These are phyloP conservation scores for Erebia ligea DNA, from an alignment of 2,888 invertebrate species.

Conservation along the genomic window DNA sequence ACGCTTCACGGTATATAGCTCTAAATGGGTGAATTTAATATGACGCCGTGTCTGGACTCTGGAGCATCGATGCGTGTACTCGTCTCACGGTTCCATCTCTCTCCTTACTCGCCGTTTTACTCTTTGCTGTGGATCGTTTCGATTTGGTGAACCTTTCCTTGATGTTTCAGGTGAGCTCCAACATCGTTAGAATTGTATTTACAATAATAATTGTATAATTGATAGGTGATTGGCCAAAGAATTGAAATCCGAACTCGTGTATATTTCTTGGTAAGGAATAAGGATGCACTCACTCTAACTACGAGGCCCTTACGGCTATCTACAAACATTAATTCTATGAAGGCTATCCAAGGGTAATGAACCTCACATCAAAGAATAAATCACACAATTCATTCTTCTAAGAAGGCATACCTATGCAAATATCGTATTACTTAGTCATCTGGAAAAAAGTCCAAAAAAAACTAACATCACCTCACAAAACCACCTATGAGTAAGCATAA, in stretches of 20 bases:
- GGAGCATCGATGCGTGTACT: conserved; percentile 35
- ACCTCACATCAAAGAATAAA: conserved; percentile 37
- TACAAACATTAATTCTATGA: conserved; percentile 41
- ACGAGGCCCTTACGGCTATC: background rate
- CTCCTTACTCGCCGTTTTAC: background rate
- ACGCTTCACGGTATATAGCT: conserved; percentile 23
- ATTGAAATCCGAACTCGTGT: background rate
- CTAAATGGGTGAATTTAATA: conserved; percentile 20
- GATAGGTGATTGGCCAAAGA: background rate
- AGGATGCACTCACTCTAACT: background rate
- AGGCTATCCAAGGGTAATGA: conserved; percentile 47
- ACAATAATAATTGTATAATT: background rate
- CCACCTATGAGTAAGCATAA: conserved; percentile 57
- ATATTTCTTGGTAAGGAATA: background rate
- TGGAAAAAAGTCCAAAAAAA: conserved; percentile 56
- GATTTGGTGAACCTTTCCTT: too few species aligned
- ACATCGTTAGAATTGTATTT: too few species aligned
- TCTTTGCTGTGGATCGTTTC: too few species aligned
- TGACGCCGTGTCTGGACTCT: background rate
- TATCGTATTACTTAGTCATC: conserved; percentile 65
- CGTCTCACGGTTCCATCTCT: background rate
- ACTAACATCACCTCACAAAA: conserved; percentile 43
- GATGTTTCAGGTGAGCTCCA: too few species aligned
- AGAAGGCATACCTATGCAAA: conserved; percentile 50
- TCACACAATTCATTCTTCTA: conserved; percentile 23